Evolutionary conservation across 2,888 invertebrate genomes (phyloP), one percentile per base, ranked within the genome.

Genomic region (Cenopis cana): DNA sequence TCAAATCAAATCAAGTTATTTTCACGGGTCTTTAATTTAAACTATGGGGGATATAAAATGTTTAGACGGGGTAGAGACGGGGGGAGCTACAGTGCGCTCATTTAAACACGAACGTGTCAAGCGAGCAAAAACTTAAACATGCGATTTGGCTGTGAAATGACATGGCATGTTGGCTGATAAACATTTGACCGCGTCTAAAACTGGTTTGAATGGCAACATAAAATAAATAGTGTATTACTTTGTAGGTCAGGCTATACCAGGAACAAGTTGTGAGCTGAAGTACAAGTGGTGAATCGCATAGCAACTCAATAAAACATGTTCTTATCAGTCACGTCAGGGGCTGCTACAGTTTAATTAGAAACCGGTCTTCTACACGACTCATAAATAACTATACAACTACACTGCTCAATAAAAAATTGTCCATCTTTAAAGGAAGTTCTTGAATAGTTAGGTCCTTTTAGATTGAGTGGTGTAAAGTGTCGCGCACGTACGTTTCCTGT

Each of bases 321-420:
- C 52, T 64, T 64, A 64, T 64, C 64, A 64, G 20, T 9, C 18
- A 62, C 50, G 62, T 64, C 52, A 64, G 20, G 49, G 20, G 14
- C 55, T 29, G 55, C 54, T 54, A 64, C 64, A 54, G 18, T 64
- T 64, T 64, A 64, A 64, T 64, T 64, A 64, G 52, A 20, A 64
- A 64, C 64, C 64, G 52, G 64, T 64, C 52, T 52, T 20, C 60
- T 29, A 24, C 29, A n/a, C 29, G 46, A 17, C 52, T 17, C 64
- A 38, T 64, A 64, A 64, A 64, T 54, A 64, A 54, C 64, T 64
- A 54, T 14, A 24, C 64, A 64, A 64, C 52, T 64, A 24, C 64
- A 20, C 1, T 29, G 5, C 24, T n/a, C 18, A 17, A n/a, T 24
- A 46, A 17, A 11, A 60, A 49, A 60, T 46, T n/a, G 24, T 60